A percentile compares a stretch with the other conserved stretches of the same genome.
phyloP scores from a whole-genome alignment of 2,113 vertebrate genomes.

The Entelurus aequoreus region DNA sequence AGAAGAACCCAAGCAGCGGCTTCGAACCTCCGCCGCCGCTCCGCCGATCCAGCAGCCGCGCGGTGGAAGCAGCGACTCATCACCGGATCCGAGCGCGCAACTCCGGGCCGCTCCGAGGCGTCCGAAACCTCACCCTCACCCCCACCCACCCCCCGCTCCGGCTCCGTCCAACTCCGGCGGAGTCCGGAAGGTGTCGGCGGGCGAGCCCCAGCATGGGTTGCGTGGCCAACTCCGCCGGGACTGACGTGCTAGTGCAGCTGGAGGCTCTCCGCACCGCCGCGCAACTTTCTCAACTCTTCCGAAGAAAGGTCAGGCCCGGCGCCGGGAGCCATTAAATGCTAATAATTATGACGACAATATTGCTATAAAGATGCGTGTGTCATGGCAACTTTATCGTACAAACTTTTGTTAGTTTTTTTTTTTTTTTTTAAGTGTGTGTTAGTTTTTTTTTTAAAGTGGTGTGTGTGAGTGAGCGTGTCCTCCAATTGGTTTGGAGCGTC shows the following conservation, averaged over 20 bases:
- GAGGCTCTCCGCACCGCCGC: slow-evolving; percentile 73
- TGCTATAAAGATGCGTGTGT: slow-evolving; percentile 17
- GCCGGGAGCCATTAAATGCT: slow-evolving; percentile 6
- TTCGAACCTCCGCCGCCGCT: no score
- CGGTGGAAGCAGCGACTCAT: background rate
- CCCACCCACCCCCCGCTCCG: background rate
- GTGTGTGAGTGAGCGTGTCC: slow-evolving; percentile 10
- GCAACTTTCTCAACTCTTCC: slow-evolving; percentile 73
- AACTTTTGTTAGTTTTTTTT: slow-evolving; percentile 25
- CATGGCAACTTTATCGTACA: background rate
- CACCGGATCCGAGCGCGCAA: slow-evolving; percentile 28
- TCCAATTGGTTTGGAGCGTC: slow-evolving; percentile 62
- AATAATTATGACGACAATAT: slow-evolving; percentile 11
- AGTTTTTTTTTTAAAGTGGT: slow-evolving; percentile 24
- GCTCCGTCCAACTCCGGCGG: slow-evolving; percentile 6
- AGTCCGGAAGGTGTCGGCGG: slow-evolving; percentile 1
- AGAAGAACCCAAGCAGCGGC: slow-evolving; percentile 21
- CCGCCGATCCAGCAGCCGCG: background rate
- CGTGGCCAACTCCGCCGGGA: slow-evolving; percentile 77
- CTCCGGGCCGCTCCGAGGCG: slow-evolving; percentile 26
- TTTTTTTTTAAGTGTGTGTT: no score
- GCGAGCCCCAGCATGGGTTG: slow-evolving; percentile 74
- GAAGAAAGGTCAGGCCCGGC: slow-evolving; percentile 71
- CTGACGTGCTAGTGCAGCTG: slow-evolving; percentile 73
- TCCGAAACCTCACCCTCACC: slow-evolving; percentile 22